Evolutionary conservation across 2,113 vertebrate genomes (phyloP), one percentile per base, ranked within the genome.

Genomic region (Petromus typicus): DNA sequence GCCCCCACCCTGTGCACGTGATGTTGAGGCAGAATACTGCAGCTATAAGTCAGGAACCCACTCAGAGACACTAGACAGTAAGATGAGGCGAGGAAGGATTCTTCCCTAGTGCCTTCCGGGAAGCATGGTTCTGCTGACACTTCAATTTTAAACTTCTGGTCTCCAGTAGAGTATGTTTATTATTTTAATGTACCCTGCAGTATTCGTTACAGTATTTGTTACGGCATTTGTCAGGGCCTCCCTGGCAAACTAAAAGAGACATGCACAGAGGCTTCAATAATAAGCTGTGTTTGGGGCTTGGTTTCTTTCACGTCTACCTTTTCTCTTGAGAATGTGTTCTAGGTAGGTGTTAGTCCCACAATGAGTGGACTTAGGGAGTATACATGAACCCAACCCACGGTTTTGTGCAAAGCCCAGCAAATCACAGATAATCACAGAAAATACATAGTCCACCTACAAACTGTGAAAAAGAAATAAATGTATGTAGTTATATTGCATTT

Each of bases 401-500:
- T 87, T 84, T 57, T 9, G 63, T 79, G 34, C 22, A 90, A 90
- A 81, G 75, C 12, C 57, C 59, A 75, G 17, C 5, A 78, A 83
- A 84, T 79, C 14, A 67, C 48, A 80, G 9, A 45, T 75, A 45
- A 43, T 82, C 45, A 37, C 27, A 84, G 32, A 25, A 84, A 30
- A 92, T 8, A 63, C 45, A 66, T 56, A 95, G 76, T 4, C 27
- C 90, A 57, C 32, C 4, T 54, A 80, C 25, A 75, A 48, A 93
- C 18, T 45, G 30, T 48, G n/a, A 75, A 66, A 16, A 92, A 92
- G 56, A 90, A 90, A 90, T 57, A 78, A 81, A 91, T 66, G 20
- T 3, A 17, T 94, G 18, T 83, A 32, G 30, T 73, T 91, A 56
- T 76, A 90, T 91, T 93, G 25, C 13, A 78, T 83, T 93, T 95